Base-by-base conservation (phyloP, 2,797 vertebrate genomes). In the Anguilla megastoma region DNA sequence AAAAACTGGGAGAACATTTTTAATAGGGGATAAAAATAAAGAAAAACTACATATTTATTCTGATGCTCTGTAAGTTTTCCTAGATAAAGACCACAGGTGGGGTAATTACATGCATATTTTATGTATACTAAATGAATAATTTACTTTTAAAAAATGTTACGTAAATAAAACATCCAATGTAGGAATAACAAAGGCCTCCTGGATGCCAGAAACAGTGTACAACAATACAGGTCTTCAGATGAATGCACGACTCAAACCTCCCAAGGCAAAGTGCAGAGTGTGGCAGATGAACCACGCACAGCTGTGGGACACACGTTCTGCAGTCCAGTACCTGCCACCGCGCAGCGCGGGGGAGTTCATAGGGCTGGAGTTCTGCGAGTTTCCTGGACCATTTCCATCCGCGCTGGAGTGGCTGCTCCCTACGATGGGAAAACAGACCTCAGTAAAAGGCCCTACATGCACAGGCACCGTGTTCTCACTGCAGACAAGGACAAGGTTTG, bases 331-430 rank as follows among this genome's bases (percentile, higher is more conserved):
- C 96, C 95, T 95, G 86, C 94, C 93, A 0, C 95, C 94, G 3
- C 95, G 95, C 1, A 94, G 95, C 92, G 93, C 94, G 14, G 94
- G 95, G 27, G 93, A 95, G 88, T 91, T 95, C 82, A 90, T 92
- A 52, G 95, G 94, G 92, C 92, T 96, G 79, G 93, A 90, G 89
- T 93, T 96, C 87, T 95, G 95, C 0, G 92, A 93, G 87, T 94
- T 94, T 45, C 93, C 94, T 56, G 95, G 92, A 92, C 94, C 95
- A 87, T 89, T 91, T 4, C 89, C 90, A 69, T 91, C 92, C 1
- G 91, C 88, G 90, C 86, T 95, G 88, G 91, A 60, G 85, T 97
- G 96, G 91, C 92, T 96, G 92, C 96, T 97, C 9, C 96, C 96
- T 97, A 88, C 88, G 10, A 90, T 24, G 54, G 2, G 52, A 48